Conservation (phyloP, 2,888 invertebrate genomes). For the Globia sparganii region DNA sequence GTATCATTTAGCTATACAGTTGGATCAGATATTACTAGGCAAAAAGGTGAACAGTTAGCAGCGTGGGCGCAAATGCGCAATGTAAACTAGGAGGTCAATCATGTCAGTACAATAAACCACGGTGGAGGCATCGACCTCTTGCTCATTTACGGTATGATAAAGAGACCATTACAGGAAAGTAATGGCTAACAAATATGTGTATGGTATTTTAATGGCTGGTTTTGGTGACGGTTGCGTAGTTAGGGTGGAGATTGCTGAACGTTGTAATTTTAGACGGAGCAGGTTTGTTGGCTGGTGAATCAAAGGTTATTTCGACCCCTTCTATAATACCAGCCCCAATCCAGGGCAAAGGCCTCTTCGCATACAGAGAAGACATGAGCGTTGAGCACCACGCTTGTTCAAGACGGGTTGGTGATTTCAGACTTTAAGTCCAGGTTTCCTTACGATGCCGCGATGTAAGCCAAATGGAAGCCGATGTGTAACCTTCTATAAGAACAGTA, state of each 20-base stretch:
- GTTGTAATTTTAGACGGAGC: conserved; percentile 7
- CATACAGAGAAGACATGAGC: neutral
- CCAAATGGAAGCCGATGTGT: neutral
- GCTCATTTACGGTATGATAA: conserved; percentile 61
- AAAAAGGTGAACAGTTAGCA: conserved; percentile 76
- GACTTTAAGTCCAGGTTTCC: neutral
- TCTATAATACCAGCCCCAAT: neutral
- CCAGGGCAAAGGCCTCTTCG: neutral
- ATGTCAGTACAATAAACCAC: conserved; percentile 70
- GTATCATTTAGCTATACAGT: conserved; percentile 55
- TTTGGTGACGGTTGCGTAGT: conserved; percentile 36
- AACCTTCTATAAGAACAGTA: neutral
- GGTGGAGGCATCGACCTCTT: conserved; percentile 65
- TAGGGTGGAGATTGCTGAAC: neutral
- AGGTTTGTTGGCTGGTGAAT: neutral
- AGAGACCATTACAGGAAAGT: conserved; percentile 60
- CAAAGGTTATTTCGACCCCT: conserved; percentile 2
- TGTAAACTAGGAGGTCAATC: conserved; percentile 77
- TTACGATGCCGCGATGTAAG: neutral
- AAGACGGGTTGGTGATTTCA: neutral
- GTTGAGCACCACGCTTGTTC: neutral
- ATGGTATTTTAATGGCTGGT: conserved; percentile 54
- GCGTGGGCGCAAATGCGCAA: conserved; percentile 74
- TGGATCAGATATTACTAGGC: conserved; percentile 54
- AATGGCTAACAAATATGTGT: conserved; percentile 61